Base-by-base conservation (phyloP, 37 sponge, comb jelly and placozoan genomes). In the Aphrocallistes beatrix region DNA sequence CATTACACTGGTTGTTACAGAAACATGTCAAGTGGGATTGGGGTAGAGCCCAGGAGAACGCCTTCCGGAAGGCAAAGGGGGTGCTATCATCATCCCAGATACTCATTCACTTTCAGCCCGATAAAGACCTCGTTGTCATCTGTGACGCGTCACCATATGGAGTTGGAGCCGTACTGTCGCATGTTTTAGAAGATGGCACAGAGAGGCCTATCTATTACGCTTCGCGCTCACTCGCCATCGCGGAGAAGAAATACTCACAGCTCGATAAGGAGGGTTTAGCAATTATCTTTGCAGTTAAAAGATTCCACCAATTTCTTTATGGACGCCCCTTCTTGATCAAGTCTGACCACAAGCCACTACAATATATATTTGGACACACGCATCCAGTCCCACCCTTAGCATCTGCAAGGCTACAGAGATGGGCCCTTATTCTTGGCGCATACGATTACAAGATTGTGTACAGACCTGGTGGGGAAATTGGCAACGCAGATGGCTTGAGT, bases 121-220 rank as follows among this genome's bases (percentile, higher is more conserved):
- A 42, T 38, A 82, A 39, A 30, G 32, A 38, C 28, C 36, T 86
- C 0, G 13, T 37, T 0, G 6, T 86, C 37, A 37, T 84, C 1
- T 38, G 81, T 84, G 88, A 84, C 81, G 88, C 84, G 17, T 88
- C 84, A 37, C 84, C 81, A 17, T 84, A 88, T 39, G 88, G 88
- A 39, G 81, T 88, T 1, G 88, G 84, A 38, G 84, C 88, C 1
- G 88, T 88, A 1, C 9, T 88, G 81, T 88, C 88, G 0, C 88
- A 88, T 28, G 0, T 0, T 0, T 1, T 39, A 0, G 47, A 32
- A 21, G 81, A 88, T 60, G 81, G 81, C 0, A 25, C 38, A 13
- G 81, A 88, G 9, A 28, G 37, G 36, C 88, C 88, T 36, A 60
- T 88, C 16, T 47, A 75, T 19, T 84, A 39, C 25, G 48, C 88